Percentiles rank a stretch among this genome's conserved stretches.
Conservation (phyloP, 2,797 vertebrate species). For the Ibycter americanus region DNA sequence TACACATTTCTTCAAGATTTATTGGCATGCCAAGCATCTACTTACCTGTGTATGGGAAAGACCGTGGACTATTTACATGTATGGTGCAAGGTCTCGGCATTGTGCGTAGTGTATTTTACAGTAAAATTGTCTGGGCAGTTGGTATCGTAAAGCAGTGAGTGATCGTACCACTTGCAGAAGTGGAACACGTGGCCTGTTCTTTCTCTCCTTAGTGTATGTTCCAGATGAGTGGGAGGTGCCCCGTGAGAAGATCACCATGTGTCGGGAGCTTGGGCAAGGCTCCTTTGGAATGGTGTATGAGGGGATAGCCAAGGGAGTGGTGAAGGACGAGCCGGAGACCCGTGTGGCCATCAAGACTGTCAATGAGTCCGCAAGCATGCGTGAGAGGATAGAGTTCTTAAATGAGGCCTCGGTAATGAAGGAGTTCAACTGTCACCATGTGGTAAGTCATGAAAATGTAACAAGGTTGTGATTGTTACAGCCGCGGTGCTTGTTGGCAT, state of each 20-base stretch:
- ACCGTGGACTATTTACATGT: background rate
- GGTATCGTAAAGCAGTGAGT: fast-evolving
- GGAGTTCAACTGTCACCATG: conserved; percentile 99
- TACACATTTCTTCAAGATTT: background rate
- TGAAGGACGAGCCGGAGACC: conserved; percentile 94
- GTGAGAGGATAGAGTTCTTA: conserved; percentile 96
- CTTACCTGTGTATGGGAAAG: background rate
- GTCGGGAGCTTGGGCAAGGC: conserved; percentile 92
- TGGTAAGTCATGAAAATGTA: conserved; percentile 81
- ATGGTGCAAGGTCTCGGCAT: fast-evolving
- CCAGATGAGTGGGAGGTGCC: conserved; percentile 98
- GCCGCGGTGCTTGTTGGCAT: background rate
- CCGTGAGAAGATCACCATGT: conserved; percentile 97
- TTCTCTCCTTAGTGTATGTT: conserved; percentile 85
- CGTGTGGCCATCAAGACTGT: conserved; percentile 97
- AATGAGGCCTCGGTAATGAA: conserved; percentile 99
- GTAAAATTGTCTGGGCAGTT: background rate
- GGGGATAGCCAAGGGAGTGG: conserved; percentile 93
- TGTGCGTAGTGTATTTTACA: background rate
- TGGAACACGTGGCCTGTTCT: background rate
- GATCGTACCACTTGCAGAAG: fast-evolving
- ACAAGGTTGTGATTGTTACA: background rate
- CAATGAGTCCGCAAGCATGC: conserved; percentile 96
- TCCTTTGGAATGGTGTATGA: conserved; percentile 99
- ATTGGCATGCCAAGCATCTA: background rate